Percentiles rank a stretch among this genome's conserved stretches.
These are phyloP conservation scores for Potamarius usumacintae DNA, from an alignment of 2,113 vertebrate species.

Conservation along the genomic window DNA sequence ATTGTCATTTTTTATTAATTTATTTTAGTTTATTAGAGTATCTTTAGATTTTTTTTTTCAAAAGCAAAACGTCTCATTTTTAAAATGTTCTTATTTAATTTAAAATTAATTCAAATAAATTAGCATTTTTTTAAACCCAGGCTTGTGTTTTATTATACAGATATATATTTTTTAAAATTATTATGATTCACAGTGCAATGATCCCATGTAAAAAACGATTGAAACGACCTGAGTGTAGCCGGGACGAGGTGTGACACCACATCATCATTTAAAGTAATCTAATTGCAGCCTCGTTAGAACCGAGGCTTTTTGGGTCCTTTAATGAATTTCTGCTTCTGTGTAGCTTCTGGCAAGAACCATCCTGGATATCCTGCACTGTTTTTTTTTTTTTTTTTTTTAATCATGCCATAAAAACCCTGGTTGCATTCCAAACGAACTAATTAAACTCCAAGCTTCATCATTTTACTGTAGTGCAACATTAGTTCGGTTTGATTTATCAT, in stretches of 20 bases:
- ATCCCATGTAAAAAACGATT: background rate
- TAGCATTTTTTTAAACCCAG: no score
- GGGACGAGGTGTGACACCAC: conserved; percentile 64
- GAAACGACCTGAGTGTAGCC: background rate
- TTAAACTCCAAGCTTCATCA: conserved; percentile 22
- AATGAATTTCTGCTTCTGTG: conserved; percentile 62
- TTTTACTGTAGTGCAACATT: conserved; percentile 26
- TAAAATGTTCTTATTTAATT: background rate
- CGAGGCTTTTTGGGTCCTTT: conserved; percentile 55
- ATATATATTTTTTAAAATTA: background rate
- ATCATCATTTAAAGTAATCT: conserved; percentile 62
- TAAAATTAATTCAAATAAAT: background rate
- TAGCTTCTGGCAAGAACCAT: conserved; percentile 63
- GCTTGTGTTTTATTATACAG: no score
- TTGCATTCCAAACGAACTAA: conserved; percentile 64
- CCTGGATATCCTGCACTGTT: conserved; percentile 53
- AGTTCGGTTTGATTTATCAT: conserved; percentile 21
- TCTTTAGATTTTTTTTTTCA: no score
- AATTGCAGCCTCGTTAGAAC: conserved; percentile 65
- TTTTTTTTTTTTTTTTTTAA: conserved; percentile 26
- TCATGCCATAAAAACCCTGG: conserved; percentile 53
- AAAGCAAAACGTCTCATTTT: background rate
- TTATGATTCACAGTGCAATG: background rate
- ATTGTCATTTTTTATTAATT: no score
- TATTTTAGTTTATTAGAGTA: no score